Evolutionary conservation across 2,797 vertebrate genomes (phyloP).

Genomic region (Presbytis comata): DNA sequence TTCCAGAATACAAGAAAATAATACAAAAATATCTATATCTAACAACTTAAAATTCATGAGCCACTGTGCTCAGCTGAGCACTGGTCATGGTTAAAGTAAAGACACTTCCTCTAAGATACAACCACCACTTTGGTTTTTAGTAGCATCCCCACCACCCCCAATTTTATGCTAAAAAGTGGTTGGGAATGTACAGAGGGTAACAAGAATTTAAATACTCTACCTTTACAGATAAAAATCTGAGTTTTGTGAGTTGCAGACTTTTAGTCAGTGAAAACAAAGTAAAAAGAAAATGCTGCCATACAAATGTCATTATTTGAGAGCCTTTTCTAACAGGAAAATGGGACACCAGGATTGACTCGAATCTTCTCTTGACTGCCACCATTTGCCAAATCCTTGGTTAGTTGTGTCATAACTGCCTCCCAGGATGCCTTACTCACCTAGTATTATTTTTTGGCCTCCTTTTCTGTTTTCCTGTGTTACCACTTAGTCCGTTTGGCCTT

Average conservation of each 20-base stretch:
- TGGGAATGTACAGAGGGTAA: not conserved
- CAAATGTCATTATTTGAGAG: conserved; percentile 9
- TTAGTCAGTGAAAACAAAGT: not conserved
- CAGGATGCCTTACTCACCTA: not conserved
- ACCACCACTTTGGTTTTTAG: not conserved
- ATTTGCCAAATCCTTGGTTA: not conserved
- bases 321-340: conserved; percentile 18
- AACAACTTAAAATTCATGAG: conserved; percentile 23
- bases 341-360: not conserved
- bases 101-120: not conserved
- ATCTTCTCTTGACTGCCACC: not conserved
- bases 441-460: not conserved
- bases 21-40: not conserved
- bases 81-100: not conserved
- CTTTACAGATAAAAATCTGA: conserved; percentile 15
- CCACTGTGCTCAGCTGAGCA: not conserved
- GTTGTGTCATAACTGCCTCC: not conserved
- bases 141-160: too few species aligned
- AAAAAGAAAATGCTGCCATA: not conserved
- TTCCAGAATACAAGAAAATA: not conserved
- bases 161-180: not conserved
- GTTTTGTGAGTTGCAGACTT: not conserved
- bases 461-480: not conserved
- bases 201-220: conserved; percentile 21
- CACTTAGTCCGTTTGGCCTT: not conserved